Evolutionary conservation across 1,140 invertebrate genomes (phyloP), one percentile per base, ranked within the genome.

Genomic region (Zaprionus nigranus): DNA sequence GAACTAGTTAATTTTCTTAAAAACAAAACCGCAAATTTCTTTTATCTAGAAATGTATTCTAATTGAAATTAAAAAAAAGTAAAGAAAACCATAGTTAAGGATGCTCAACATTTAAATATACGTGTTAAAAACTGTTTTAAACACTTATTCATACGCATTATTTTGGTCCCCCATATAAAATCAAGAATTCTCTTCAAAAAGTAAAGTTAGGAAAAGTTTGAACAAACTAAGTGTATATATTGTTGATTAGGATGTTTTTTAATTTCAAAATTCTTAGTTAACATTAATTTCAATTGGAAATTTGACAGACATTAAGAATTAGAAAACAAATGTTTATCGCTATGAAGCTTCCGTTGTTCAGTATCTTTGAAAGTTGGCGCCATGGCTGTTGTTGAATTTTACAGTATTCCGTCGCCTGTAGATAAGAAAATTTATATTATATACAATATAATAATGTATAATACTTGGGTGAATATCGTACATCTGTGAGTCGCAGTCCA

Each of bases 321-420:
- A 71, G 67, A 5, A 90, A 78, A 9, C 26, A 53, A 11, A 86
- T 61, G 24, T 67, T 79, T 7, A 91, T 58, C 2, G 64, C 26
- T 15, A 90, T 59, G n/a, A 81, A 79, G 38, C 87, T 82, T 1
- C 62, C 24, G 43, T 80, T 90, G 72, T 91, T 92, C 1, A 91
- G 15, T 4, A 91, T 69, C 20, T 92, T 92, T 28, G 84, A 82
- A 26, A 92, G n/a, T 12, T 91, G 82, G 0, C 69, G 73, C 91
- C 91, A 92, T 2, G 91, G 91, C n/a, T 83, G 74, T 22, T 81
- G 59, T 56, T 87, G 76, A 11, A 90, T 64, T 2, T 80, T 74
- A 17, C 78, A 75, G 30, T 62, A 91, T 5, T 79, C 76, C 13
- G 38, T 69, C 3, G 84, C 62, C 91, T 92, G 36, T 7, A 67